Conservation (phyloP, 1,140 invertebrate genomes). For the Alviniconcha marisindica region DNA sequence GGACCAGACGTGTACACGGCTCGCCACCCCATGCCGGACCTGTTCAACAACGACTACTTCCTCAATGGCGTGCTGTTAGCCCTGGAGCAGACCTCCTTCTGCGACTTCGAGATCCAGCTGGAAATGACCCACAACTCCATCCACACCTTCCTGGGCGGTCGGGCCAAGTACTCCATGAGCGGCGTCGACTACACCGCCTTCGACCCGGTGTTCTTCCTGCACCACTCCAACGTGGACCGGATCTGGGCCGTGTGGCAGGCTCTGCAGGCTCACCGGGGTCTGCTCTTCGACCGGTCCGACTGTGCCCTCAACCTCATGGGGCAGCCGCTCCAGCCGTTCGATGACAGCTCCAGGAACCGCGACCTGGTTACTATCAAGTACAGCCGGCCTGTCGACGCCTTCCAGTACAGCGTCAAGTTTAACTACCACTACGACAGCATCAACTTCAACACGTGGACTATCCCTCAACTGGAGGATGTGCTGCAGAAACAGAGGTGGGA, state of each 20-base stretch:
- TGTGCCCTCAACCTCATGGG: slow-evolving; percentile 41
- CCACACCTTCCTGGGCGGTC: slow-evolving; percentile 49
- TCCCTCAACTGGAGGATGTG: slow-evolving; percentile 45
- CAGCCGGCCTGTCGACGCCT: slow-evolving; percentile 45
- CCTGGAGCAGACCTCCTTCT: slow-evolving; percentile 51
- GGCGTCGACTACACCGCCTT: slow-evolving; percentile 49
- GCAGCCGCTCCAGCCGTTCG: slow-evolving; percentile 47
- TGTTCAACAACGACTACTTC: slow-evolving; percentile 44
- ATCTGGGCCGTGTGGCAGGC: slow-evolving; percentile 58
- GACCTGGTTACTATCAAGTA: slow-evolving; percentile 34
- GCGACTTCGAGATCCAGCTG: slow-evolving; percentile 51
- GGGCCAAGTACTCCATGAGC: slow-evolving; percentile 43
- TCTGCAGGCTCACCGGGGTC: slow-evolving; percentile 42
- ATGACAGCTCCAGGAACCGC: slow-evolving; percentile 34
- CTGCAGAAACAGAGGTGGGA: slow-evolving; percentile 34
- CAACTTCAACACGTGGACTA: slow-evolving; percentile 41
- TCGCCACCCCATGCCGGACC: slow-evolving; percentile 44
- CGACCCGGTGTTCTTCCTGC: slow-evolving; percentile 45
- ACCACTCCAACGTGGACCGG: slow-evolving; percentile 49
- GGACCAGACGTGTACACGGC: slow-evolving; percentile 36
- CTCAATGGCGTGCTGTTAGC: slow-evolving; percentile 43
- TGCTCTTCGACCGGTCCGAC: slow-evolving; percentile 39
- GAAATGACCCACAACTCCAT: slow-evolving; percentile 47
- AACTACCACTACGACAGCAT: slow-evolving; percentile 51
- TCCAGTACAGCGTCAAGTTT: slow-evolving; percentile 43